Base-by-base conservation (phyloP, 2,888 invertebrate genomes). In the Malacosoma neustria region DNA sequence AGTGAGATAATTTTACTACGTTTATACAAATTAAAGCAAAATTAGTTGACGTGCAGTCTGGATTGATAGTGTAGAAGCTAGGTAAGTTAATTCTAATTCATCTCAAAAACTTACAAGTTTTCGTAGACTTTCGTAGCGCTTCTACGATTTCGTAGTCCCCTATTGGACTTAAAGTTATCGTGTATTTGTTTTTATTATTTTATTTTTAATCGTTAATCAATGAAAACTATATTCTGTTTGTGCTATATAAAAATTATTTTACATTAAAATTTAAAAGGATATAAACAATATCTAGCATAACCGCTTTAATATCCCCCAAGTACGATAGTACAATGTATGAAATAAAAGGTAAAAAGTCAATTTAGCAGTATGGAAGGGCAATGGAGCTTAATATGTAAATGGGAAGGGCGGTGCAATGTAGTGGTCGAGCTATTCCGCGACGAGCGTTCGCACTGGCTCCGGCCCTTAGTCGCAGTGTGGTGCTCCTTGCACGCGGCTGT, bases 331-430 rank as follows among this genome's bases (percentile, higher is more conserved):
- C 82, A 22, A 22, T 22, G 80, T 82, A 81, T 66, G 68, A 80
- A 79, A 81, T 82, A 79, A 82, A 80, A 82, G 75, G 82, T 82
- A 84, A 75, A 82, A 84, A 80, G 84, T 84, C 81, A 85, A 80
- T 84, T 84, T 79, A 54, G 69, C 73, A 74, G 72, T 70, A 53
- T 82, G 71, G 80, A 79, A 85, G 84, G 82, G 81, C 81, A 81
- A 64, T 63, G 63, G 65, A 68, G 70, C 69, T 70, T 72, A 67
- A 63, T 81, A 80, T 80, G 82, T 81, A 80, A 81, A 80, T 81
- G 66, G 72, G 75, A 71, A 80, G 80, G 80, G 80, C 73, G 70
- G 73, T 81, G 81, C 81, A 80, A 74, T 77, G 54, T 61, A 60
- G 53, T 57, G 60, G 56, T 57, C 48, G 69, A 61, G 63, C 51